Percentiles rank a stretch among this genome's conserved stretches.
phyloP scores from a whole-genome alignment of 1,140 invertebrate species.

The Diorhabda sublineata region DNA sequence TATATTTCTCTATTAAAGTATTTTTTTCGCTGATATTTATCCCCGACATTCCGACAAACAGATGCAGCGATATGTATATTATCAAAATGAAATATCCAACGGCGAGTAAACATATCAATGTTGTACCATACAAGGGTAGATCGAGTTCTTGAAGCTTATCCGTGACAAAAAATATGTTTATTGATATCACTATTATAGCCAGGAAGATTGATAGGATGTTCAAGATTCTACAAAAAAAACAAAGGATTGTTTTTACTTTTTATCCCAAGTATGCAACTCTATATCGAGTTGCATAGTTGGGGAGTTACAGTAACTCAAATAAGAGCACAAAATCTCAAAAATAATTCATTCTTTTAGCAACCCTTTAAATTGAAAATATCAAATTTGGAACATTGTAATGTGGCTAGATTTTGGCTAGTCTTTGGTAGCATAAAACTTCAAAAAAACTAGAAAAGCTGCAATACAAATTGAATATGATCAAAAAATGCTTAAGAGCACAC shows the following conservation, averaged over 20 bases:
- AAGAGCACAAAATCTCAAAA: not conserved
- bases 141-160: slow-evolving; percentile 54
- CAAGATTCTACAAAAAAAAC: slow-evolving; percentile 54
- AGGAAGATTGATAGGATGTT: slow-evolving; percentile 62
- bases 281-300: not conserved
- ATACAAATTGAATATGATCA: too few species aligned
- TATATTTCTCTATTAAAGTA: slow-evolving; percentile 29
- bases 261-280: not conserved
- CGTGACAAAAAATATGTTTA: slow-evolving; percentile 78
- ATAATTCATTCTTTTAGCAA: not conserved
- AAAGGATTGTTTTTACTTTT: slow-evolving; percentile 5
- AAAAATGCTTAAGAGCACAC: too few species aligned
- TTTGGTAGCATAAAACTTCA: too few species aligned
- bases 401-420: too few species aligned
- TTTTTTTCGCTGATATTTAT: slow-evolving; percentile 37
- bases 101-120: slow-evolving; percentile 55
- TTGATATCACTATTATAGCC: slow-evolving; percentile 65
- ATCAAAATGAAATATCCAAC: slow-evolving; percentile 65
- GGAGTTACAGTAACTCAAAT: not conserved
- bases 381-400: not conserved
- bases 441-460: too few species aligned
- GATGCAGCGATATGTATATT: slow-evolving; percentile 64
- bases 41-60: slow-evolving; percentile 60
- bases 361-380: not conserved
- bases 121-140: slow-evolving; percentile 51